A percentile compares a stretch with the other conserved stretches of the same genome.
These are phyloP conservation scores for Accipiter virgatus DNA, from an alignment of 2,113 vertebrate species.

Conservation along the genomic window DNA sequence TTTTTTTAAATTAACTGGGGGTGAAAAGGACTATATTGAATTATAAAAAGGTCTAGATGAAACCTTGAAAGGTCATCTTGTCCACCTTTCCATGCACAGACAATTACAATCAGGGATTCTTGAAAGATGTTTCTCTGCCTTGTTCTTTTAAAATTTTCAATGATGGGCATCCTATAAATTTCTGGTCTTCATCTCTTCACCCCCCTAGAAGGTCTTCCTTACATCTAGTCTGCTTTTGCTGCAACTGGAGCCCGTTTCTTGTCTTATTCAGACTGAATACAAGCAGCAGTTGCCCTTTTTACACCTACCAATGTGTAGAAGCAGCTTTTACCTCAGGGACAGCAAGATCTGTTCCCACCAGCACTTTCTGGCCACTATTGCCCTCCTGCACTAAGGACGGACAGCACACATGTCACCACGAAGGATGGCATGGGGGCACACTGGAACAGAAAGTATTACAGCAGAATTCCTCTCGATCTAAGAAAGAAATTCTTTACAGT, in stretches of 20 bases:
- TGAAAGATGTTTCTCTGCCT: not conserved
- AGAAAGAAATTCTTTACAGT: not conserved
- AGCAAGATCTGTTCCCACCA: not conserved
- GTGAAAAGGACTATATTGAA: not conserved
- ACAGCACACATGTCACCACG: not conserved
- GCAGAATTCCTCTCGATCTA: not conserved
- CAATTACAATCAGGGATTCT: not conserved
- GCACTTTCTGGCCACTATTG: not conserved
- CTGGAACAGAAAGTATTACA: not conserved
- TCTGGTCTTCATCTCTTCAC: not conserved
- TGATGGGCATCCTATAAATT: not conserved
- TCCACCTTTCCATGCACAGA: not conserved
- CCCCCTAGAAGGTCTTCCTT: not conserved
- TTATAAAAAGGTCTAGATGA: not conserved
- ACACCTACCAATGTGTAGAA: not conserved
- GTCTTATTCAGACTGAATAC: not conserved
- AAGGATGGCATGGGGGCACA: not conserved
- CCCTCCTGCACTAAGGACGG: not conserved
- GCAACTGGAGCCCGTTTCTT: not conserved
- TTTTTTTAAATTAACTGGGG: not conserved
- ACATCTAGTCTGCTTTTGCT: not conserved
- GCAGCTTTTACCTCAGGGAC: not conserved
- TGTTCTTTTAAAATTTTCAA: not conserved
- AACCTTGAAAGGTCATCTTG: not conserved
- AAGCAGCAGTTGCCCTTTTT: not conserved